A percentile compares a stretch with the other conserved stretches of the same genome.
Evolutionary conservation across 2,113 vertebrate genomes (phyloP).

Genomic region (Heterotilapia buettikoferi): DNA sequence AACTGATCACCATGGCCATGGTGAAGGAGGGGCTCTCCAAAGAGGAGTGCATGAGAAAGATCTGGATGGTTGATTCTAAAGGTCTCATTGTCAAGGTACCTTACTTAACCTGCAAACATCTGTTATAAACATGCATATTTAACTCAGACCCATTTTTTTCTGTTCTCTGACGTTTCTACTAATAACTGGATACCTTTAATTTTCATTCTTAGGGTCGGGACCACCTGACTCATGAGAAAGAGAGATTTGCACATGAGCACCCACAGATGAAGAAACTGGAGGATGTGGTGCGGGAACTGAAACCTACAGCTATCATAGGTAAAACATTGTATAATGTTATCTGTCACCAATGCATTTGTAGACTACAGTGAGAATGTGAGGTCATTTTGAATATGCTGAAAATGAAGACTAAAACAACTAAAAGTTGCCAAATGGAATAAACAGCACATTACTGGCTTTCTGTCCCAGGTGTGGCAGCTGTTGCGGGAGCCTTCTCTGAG

Average conservation of each 20-base stretch:
- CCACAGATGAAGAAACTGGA: constrained; percentile 82
- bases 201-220: constrained; percentile 76
- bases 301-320: constrained; percentile 93
- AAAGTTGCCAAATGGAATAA: not conserved
- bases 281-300: constrained; percentile 82
- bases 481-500: constrained; percentile 87
- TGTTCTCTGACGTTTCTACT: not conserved
- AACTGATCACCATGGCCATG: constrained; percentile 92
- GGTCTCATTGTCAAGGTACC: constrained; percentile 94
- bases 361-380: not conserved
- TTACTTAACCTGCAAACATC: not conserved
- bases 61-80: constrained; percentile 99
- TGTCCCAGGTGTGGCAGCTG: constrained; percentile 85
- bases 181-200: not conserved
- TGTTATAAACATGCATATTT: not conserved
- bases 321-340: constrained; percentile 14
- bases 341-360: not conserved
- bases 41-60: constrained; percentile 78
- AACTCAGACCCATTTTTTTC: not conserved
- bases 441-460: not conserved
- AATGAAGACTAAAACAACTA: not conserved
- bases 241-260: constrained; percentile 86
- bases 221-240: constrained; percentile 85
- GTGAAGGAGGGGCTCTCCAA: constrained; percentile 83
- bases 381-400: not conserved